Conservation (phyloP, 2,888 invertebrate genomes). For the Actias luna region DNA sequence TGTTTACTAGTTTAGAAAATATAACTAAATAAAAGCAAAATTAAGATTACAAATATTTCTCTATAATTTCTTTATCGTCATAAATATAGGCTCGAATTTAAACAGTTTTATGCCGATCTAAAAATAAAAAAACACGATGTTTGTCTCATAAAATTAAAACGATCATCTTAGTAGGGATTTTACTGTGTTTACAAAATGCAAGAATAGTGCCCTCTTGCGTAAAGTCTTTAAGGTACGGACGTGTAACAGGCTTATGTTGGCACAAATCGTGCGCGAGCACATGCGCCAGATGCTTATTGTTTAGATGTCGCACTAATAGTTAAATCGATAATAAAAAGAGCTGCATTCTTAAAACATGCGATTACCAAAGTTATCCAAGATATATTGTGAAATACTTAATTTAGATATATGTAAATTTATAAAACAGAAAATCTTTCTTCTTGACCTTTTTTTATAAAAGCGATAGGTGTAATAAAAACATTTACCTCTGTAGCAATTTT, state of each 20-base stretch:
- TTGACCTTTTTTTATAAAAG: background rate
- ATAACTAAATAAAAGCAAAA: too few species aligned
- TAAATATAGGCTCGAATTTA: background rate
- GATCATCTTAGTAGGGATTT: background rate
- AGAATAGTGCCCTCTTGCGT: slow-evolving; percentile 11
- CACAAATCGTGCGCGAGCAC: slow-evolving; percentile 22
- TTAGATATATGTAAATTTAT: background rate
- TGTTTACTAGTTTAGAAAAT: too few species aligned
- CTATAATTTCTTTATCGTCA: background rate
- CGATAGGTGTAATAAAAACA: too few species aligned
- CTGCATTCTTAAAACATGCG: slow-evolving; percentile 9
- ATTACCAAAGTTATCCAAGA: too few species aligned
- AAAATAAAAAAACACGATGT: background rate
- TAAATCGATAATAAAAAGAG: slow-evolving; percentile 27
- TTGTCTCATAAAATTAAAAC: background rate
- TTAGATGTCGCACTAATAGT: slow-evolving; percentile 35
- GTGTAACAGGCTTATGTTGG: slow-evolving; percentile 9
- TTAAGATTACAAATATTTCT: too few species aligned
- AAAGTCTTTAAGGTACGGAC: background rate
- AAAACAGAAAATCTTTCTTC: background rate
- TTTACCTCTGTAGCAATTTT: too few species aligned
- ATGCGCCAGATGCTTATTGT: slow-evolving; percentile 33
- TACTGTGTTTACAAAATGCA: slow-evolving; percentile 2
- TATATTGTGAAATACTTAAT: slow-evolving; percentile 14
- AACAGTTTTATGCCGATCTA: background rate